Evolutionary conservation across 1,140 invertebrate species (phyloP).

Genomic region (Trachelipus rathkii): DNA sequence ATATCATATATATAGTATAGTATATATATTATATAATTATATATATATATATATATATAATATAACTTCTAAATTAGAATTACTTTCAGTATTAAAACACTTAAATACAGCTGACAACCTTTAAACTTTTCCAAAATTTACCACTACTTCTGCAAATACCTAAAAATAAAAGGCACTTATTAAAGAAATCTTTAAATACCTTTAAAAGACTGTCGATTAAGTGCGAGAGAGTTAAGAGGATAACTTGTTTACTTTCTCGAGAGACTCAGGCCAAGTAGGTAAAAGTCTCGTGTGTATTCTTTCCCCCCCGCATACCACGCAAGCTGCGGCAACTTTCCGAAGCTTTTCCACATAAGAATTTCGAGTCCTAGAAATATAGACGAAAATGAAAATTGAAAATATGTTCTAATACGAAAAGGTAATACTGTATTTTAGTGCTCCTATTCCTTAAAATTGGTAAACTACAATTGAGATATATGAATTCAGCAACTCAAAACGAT

Average conservation of each 20-base stretch:
- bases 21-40: too few relatives aligned
- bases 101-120: too few relatives aligned
- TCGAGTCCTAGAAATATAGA: slow-evolving; percentile 20
- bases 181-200: slow-evolving; percentile 23
- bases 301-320: slow-evolving; percentile 36
- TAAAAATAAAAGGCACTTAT: too few relatives aligned
- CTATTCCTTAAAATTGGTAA: neutral
- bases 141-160: too few relatives aligned
- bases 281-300: slow-evolving; percentile 22
- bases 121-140: too few relatives aligned
- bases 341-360: slow-evolving; percentile 27
- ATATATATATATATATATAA: too few relatives aligned
- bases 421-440: neutral
- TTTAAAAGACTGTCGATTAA: slow-evolving; percentile 30
- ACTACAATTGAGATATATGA: too few relatives aligned
- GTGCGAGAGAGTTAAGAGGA: slow-evolving; percentile 27
- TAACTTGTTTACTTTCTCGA: slow-evolving; percentile 31
- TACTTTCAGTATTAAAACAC: too few relatives aligned
- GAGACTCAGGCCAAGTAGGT: slow-evolving; percentile 26
- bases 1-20: too few relatives aligned
- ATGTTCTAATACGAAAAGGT: neutral
- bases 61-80: too few relatives aligned
- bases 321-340: slow-evolving; percentile 32
- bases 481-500: neutral
- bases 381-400: slow-evolving; percentile 11